A percentile compares a stretch with the other conserved stretches of the same genome.
Evolutionary conservation across 1,140 invertebrate genomes (phyloP).

Genomic region (Drosophila azteca): DNA sequence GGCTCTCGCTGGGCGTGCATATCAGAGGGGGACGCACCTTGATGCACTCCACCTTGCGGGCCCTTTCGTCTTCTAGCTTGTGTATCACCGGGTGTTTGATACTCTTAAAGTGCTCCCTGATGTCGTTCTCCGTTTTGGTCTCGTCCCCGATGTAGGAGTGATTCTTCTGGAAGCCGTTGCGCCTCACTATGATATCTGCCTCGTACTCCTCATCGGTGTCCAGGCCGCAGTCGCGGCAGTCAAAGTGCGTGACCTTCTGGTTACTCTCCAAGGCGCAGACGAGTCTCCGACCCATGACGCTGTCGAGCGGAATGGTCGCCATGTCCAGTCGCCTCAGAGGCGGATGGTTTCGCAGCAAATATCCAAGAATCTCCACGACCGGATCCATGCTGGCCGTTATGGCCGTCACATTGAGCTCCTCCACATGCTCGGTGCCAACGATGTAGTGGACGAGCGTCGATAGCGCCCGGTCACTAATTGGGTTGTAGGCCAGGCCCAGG

Average conservation of each 20-base stretch:
- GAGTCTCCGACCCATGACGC: background rate
- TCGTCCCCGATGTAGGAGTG: constrained; percentile 34
- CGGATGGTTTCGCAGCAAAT: constrained; percentile 45
- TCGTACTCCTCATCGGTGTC: constrained; percentile 42
- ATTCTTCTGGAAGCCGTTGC: constrained; percentile 31
- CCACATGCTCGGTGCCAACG: constrained; percentile 47
- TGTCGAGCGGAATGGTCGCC: constrained; percentile 25
- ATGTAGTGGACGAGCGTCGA: constrained; percentile 21
- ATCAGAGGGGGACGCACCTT: background rate
- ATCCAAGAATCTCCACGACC: constrained; percentile 3
- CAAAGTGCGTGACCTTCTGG: constrained; percentile 28
- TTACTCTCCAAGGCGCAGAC: constrained; percentile 33
- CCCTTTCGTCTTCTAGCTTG: background rate
- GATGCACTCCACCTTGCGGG: constrained; percentile 13
- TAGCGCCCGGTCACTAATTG: constrained; percentile 22
- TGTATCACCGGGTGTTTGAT: constrained; percentile 28
- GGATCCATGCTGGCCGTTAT: background rate
- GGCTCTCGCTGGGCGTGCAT: background rate
- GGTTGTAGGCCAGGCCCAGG: constrained; percentile 65
- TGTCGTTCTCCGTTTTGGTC: constrained; percentile 18
- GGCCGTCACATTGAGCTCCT: constrained; percentile 46
- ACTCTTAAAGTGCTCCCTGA: constrained; percentile 5
- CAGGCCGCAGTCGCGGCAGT: constrained; percentile 48
- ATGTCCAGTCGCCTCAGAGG: constrained; percentile 39
- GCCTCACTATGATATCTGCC: constrained; percentile 39